phyloP scores from a whole-genome alignment of 1,140 invertebrate genomes.

The Hyphantria cunea region DNA sequence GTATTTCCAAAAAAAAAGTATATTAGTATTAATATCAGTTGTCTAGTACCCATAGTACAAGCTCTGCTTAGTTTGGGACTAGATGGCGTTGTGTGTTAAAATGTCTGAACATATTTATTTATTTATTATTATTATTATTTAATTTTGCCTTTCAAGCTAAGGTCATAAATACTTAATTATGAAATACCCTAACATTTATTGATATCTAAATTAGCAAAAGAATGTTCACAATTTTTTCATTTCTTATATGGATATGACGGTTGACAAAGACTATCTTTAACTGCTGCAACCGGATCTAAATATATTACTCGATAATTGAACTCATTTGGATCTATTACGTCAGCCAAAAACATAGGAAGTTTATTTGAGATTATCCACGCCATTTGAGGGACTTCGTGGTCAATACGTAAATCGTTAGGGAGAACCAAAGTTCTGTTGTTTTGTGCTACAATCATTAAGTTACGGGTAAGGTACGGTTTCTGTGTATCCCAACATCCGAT shows the following conservation, averaged over 20 bases:
- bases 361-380: conserved; percentile 90
- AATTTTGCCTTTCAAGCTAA: too few species aligned
- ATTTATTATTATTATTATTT: too few species aligned
- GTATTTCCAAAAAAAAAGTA: too few species aligned
- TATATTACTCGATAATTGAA: conserved; percentile 88
- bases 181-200: too few species aligned
- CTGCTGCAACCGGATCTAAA: conserved; percentile 83
- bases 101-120: too few species aligned
- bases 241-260: background rate
- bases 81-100: too few species aligned
- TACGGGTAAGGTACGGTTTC: conserved; percentile 85
- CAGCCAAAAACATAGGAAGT: conserved; percentile 89
- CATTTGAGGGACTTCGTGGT: conserved; percentile 85
- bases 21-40: too few species aligned
- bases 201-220: too few species aligned
- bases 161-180: too few species aligned
- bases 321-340: conserved; percentile 84
- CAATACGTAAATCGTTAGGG: conserved; percentile 90
- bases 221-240: too few species aligned
- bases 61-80: too few species aligned
- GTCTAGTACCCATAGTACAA: too few species aligned
- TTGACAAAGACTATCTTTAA: conserved; percentile 84
- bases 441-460: conserved; percentile 85
- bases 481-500: conserved; percentile 91
- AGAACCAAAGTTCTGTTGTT: conserved; percentile 86